Evolutionary conservation across 2,797 vertebrate species (phyloP).

Genomic region (Melanotaenia nigrans): DNA sequence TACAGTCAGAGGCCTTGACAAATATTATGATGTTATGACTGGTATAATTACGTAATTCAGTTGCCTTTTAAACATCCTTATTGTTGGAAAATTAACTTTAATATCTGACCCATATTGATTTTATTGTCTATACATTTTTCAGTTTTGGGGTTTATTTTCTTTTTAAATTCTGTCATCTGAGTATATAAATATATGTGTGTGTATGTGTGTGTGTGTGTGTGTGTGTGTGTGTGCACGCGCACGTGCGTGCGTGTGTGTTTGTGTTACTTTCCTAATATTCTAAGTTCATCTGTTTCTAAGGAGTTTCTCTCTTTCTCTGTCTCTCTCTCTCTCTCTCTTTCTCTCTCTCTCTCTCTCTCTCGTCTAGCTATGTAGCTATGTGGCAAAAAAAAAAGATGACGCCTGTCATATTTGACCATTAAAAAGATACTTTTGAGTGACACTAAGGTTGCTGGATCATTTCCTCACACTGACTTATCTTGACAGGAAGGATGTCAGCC

Average conservation of each 20-base stretch:
- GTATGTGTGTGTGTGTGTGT: too few species aligned
- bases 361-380: neutral
- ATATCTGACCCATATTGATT: neutral
- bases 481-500: neutral
- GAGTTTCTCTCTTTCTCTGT: neutral
- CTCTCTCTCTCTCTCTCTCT: neutral
- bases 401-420: neutral
- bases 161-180: neutral
- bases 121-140: neutral
- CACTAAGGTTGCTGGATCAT: conserved; percentile 43
- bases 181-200: too few species aligned
- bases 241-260: too few species aligned
- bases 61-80: neutral
- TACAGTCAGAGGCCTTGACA: neutral
- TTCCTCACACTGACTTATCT: conserved; percentile 70
- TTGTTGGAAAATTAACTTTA: neutral
- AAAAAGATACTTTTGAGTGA: conserved; percentile 8
- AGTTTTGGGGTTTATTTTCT: neutral
- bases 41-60: neutral
- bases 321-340: too few species aligned
- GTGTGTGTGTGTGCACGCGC: too few species aligned
- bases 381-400: neutral
- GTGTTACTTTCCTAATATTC: too few species aligned
- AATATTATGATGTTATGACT: neutral
- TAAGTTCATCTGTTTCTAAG: neutral